Evolutionary conservation across 2,888 invertebrate genomes (phyloP), one percentile per base, ranked within the genome.

Genomic region (Caradrina clavipalpis): DNA sequence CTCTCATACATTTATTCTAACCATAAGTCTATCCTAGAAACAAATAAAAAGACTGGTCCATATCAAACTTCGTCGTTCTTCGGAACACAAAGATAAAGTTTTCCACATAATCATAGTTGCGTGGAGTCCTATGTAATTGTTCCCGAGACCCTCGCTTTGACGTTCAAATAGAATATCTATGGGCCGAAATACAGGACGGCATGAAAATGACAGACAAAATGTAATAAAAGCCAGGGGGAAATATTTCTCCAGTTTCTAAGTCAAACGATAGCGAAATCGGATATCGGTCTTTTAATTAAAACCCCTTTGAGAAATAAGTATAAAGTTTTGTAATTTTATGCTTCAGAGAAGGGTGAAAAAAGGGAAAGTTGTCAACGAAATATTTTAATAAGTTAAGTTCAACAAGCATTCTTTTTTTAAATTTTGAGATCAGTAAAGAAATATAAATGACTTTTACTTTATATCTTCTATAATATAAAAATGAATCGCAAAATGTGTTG

Each of bases 261-360:
- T 70, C 73, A 69, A 76, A 64, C 55, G 69, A 71, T 55, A 70
- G 56, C 45, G 69, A 75, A 54, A 81, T 81, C 73, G 73, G 74
- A 78, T 78, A 78, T 80, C 69, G 65, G 71, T 55, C 50, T 69
- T 78, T 69, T 81, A 85, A 83, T 85, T 85, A 85, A 78, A 82
- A 78, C 58, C 74, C 66, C 74, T 76, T 69, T 50, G 42, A 42
- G 54, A 26, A 69, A 67, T 55, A 68, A 76, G 76, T 69, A 67
- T 65, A 59, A 83, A 71, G 49, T 69, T 76, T 78, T 45, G 66
- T 66, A 67, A 79, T 80, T 84, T 82, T 59, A 66, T 65, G 68
- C 64, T 67, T 53, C n/a, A 21, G 49, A 56, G 67, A 60, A 74
- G 69, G 68, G 53, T 69, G 69, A 49, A 74, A 78, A 61, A 62